A percentile compares a stretch with the other conserved stretches of the same genome.
phyloP scores from a whole-genome alignment of 2,888 invertebrate species.

The Sminthurides aquaticus region DNA sequence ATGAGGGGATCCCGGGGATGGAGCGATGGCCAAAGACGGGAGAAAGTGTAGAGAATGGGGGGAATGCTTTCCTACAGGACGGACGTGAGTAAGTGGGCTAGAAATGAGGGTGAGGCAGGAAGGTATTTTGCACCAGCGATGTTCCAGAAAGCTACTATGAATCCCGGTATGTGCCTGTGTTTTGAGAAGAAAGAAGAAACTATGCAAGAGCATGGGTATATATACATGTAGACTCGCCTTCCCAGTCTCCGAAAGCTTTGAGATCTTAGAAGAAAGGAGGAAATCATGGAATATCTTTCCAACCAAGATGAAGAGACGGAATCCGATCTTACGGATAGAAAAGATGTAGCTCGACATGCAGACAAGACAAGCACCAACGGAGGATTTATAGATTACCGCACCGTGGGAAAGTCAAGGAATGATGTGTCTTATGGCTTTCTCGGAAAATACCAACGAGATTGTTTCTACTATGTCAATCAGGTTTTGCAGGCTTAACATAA shows the following conservation, averaged over 20 bases:
- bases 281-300: neutral
- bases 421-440: too few relatives aligned
- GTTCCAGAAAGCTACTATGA: constrained; percentile 6
- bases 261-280: neutral
- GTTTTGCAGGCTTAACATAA: too few relatives aligned
- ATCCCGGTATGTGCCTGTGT: neutral
- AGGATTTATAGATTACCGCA: too few relatives aligned
- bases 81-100: constrained; percentile 28
- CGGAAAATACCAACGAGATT: too few relatives aligned
- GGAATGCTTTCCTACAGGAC: constrained; percentile 6
- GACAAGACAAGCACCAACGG: too few relatives aligned
- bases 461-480: too few relatives aligned
- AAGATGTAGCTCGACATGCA: neutral
- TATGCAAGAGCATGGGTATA: neutral
- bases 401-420: neutral
- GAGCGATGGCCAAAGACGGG: neutral
- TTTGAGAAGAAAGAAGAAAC: neutral
- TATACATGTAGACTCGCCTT: too few relatives aligned
- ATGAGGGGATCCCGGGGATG: neutral
- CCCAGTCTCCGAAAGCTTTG: too few relatives aligned
- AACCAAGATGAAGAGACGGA: neutral
- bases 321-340: neutral
- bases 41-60: neutral
- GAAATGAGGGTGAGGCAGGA: constrained; percentile 27
- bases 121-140: constrained; percentile 29